Percentiles rank a stretch among this genome's conserved stretches.
Conservation (phyloP, 2,888 invertebrate species). For the Lepidonotus clava region DNA sequence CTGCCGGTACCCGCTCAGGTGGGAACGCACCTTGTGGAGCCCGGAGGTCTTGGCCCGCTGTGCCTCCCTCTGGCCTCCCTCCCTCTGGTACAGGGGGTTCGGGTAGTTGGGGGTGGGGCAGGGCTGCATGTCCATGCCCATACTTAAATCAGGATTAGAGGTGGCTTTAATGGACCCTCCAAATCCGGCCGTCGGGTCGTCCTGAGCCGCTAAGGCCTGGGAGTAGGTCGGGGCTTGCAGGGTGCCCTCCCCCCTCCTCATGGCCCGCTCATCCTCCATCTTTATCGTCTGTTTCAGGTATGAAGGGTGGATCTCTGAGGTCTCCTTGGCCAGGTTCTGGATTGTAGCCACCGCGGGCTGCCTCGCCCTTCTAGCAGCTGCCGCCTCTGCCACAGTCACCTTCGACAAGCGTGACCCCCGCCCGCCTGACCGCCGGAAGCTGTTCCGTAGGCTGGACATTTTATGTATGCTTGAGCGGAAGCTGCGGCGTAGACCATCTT, state of each 20-base stretch:
- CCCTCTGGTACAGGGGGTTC: background rate
- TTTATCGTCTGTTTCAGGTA: conserved; percentile 6
- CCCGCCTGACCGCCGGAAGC: conserved; percentile 16
- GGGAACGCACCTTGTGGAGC: background rate
- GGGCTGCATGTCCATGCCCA: no score
- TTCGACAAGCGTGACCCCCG: background rate
- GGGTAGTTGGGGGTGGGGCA: background rate
- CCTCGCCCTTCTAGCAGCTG: background rate
- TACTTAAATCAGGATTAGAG: no score
- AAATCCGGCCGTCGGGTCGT: background rate
- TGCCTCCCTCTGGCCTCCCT: no score
- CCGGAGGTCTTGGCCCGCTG: background rate
- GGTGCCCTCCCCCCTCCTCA: background rate
- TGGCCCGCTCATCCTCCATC: background rate
- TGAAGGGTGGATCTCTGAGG: background rate
- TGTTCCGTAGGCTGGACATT: conserved; percentile 19
- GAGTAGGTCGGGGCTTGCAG: background rate
- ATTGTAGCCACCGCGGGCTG: background rate
- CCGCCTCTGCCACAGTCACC: background rate
- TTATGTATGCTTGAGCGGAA: background rate
- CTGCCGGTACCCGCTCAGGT: conserved; percentile 1
- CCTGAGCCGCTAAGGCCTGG: no score
- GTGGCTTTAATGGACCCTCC: background rate
- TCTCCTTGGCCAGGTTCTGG: background rate
- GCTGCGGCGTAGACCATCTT: conserved; percentile 22